Base-by-base conservation (phyloP, 2,888 invertebrate genomes). In the Platerodrilus igneus region DNA sequence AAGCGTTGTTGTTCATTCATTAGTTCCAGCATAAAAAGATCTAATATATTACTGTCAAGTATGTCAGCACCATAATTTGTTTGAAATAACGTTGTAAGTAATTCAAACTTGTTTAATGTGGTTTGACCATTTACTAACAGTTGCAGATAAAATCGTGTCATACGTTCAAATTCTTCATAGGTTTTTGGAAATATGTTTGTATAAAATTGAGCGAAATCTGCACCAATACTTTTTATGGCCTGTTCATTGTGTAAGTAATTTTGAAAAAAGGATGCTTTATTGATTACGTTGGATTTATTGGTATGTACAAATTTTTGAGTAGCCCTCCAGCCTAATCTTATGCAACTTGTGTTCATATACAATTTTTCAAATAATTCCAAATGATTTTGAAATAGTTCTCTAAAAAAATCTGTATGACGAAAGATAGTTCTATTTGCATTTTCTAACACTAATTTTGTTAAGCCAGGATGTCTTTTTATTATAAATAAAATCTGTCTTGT, bases 281-380 rank as follows among this genome's bases (percentile, higher is more conserved):
- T 20, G 6, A 48, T 19, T 13, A 45, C 16, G 16, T 29, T 22
- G 2, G 27, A n/a, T 13, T 36, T 35, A 9, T 38, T 22, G 17
- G 10, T 29, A 19, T 29, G 18, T n/a, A 48, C n/a, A 18, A 46
- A 10, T 32, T 37, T 43, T 18, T 38, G 15, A 13, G 40, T 41
- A n/a, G 35, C 9, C 11, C 36, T 37, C 13, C 30, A 28, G 6
- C 48, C 46, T 21, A 43, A 21, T 4, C 22, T 14, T 10, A 33
- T n/a, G n/a, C n/a, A n/a, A n/a, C n/a, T n/a, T n/a, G n/a, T n/a
- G n/a, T n/a, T 27, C 8, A 43, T 21, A 4, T 18, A 10, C 9
- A 48, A 29, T 13, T 48, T 43, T 31, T 27, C 21, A 35, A 45
- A 48, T 17, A 48, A 34, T 3, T 7, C 3, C 11, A 20, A 14